A percentile compares a stretch with the other conserved stretches of the same genome.
Evolutionary conservation across 2,797 vertebrate genomes (phyloP).

Genomic region (Gambelia wislizenii): DNA sequence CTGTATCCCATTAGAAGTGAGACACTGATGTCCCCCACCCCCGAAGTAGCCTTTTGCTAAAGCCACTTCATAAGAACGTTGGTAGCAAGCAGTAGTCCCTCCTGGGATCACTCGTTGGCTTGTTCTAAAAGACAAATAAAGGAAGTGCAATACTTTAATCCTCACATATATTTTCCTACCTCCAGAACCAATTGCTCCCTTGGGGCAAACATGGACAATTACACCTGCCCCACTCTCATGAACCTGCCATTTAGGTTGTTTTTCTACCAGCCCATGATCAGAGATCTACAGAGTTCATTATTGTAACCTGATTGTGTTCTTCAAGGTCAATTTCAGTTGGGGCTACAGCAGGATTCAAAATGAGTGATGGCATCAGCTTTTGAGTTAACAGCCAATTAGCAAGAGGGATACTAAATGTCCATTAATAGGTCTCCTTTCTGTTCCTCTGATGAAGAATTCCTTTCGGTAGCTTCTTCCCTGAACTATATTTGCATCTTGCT

Average conservation of each 20-base stretch:
- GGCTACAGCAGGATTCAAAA: neutral
- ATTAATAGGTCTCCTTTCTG: neutral
- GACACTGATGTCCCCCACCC: neutral
- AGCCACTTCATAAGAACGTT: neutral
- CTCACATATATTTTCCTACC: neutral
- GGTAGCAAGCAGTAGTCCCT: neutral
- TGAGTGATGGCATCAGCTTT: neutral
- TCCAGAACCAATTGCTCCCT: neutral
- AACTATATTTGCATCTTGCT: neutral
- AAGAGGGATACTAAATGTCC: neutral
- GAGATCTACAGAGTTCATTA: neutral
- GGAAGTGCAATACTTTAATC: neutral
- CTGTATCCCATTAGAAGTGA: neutral
- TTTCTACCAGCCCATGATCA: neutral
- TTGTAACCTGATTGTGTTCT: no score
- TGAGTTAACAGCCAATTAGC: neutral
- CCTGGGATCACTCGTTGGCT: neutral
- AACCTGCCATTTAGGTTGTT: neutral
- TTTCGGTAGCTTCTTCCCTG: neutral
- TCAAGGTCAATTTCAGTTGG: no score
- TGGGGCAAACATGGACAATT: neutral
- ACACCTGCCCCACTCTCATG: neutral
- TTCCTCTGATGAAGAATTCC: neutral
- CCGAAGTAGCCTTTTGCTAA: neutral
- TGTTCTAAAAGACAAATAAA: slow-evolving; percentile 36